A percentile compares a stretch with the other conserved stretches of the same genome.
These are phyloP conservation scores for Tortrix viridana DNA, from an alignment of 2,888 invertebrate species.

Conservation along the genomic window DNA sequence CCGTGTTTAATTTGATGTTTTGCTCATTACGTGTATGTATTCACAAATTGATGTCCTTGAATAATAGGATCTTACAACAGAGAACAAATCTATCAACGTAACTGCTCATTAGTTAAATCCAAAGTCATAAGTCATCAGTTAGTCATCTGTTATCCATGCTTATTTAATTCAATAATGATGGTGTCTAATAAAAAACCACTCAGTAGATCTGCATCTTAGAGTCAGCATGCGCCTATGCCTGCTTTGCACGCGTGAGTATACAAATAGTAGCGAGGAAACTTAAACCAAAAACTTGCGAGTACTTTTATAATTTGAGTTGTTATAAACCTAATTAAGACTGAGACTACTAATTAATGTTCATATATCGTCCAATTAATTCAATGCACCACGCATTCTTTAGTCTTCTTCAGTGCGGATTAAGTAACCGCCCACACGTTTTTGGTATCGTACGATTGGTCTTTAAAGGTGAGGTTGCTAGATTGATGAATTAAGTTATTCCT, in stretches of 20 bases:
- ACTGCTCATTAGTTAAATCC: too few species aligned
- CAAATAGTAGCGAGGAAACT: neutral
- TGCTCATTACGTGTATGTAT: neutral
- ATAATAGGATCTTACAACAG: neutral
- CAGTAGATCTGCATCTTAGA: too few species aligned
- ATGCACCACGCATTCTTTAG: constrained; percentile 10
- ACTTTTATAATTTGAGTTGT: neutral
- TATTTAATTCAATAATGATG: neutral
- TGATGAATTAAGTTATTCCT: too few species aligned
- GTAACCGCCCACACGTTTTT: constrained; percentile 36
- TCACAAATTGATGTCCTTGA: neutral
- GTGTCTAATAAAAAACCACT: neutral
- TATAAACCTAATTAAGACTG: constrained; percentile 12
- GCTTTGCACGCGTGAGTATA: neutral
- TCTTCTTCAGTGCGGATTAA: constrained; percentile 13
- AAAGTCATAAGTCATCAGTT: too few species aligned
- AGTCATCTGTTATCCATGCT: neutral
- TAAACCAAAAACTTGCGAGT: neutral
- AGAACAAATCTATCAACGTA: neutral
- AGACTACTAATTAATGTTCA: constrained; percentile 11
- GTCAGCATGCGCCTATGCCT: neutral
- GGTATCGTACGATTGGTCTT: constrained; percentile 41
- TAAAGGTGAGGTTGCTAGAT: constrained; percentile 41
- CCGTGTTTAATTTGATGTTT: neutral
- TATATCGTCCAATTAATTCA: constrained; percentile 13